Conservation (phyloP, 2,113 vertebrate genomes). For the Centropus bengalensis region DNA sequence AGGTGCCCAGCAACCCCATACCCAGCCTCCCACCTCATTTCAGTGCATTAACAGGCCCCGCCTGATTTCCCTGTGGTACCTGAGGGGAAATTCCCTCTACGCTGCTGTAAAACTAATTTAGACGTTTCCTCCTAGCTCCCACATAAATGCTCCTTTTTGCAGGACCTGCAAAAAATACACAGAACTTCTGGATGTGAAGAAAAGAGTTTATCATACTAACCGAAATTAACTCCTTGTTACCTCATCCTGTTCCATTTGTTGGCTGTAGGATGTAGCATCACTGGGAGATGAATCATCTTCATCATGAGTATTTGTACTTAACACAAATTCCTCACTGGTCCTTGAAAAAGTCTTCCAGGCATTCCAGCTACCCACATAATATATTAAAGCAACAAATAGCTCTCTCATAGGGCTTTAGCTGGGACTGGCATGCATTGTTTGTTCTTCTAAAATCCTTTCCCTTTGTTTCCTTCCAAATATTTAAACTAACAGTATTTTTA, state of each 20-base stretch:
- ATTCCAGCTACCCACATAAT: neutral
- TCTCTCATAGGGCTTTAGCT: neutral
- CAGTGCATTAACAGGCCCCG: neutral
- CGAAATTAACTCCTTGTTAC: neutral
- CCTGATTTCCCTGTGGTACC: neutral
- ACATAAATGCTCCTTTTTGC: neutral
- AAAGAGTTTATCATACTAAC: neutral
- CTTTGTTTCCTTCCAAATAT: neutral
- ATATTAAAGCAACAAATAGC: neutral
- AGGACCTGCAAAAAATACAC: neutral
- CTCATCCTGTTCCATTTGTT: neutral
- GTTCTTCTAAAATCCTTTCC: neutral
- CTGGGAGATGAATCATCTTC: neutral
- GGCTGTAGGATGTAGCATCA: neutral
- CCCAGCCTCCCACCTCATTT: neutral
- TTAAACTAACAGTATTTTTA: neutral
- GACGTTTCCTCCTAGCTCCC: neutral
- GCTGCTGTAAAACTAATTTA: conserved; percentile 36
- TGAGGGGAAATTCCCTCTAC: neutral
- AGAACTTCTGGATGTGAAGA: neutral
- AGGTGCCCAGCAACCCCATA: neutral
- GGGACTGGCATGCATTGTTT: neutral
- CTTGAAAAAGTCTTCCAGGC: neutral
- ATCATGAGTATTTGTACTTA: neutral
- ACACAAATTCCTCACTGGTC: neutral